Evolutionary conservation across 2,888 invertebrate genomes (phyloP).

Genomic region (Hirtodrosophila histrioides): DNA sequence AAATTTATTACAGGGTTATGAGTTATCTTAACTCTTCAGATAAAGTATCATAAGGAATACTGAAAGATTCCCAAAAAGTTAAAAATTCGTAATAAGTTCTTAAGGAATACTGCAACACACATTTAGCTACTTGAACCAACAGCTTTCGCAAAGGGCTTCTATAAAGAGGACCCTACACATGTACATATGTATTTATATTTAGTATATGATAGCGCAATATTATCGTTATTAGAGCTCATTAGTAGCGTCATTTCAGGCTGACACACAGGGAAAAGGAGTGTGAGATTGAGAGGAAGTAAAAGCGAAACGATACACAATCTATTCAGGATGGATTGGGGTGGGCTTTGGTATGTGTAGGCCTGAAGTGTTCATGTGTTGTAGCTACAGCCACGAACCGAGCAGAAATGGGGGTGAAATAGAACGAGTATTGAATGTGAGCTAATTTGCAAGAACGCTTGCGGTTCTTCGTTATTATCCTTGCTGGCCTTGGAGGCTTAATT

Average conservation of each 20-base stretch:
- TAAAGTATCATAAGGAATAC: no score
- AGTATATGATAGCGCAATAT: constrained; percentile 56
- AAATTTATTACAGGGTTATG: no score
- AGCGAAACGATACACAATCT: constrained; percentile 39
- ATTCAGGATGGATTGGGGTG: constrained; percentile 17
- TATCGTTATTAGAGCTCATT: constrained; percentile 73
- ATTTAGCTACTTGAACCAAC: constrained; percentile 3
- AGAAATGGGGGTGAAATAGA: constrained; percentile 1
- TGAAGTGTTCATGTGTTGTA: constrained; percentile 5
- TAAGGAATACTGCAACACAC: constrained; percentile 22
- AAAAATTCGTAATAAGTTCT: no score
- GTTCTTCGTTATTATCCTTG: constrained; percentile 24
- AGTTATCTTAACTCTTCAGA: no score
- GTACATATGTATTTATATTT: constrained; percentile 42
- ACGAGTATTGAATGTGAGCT: constrained; percentile 46
- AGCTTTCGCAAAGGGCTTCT: constrained; percentile 33
- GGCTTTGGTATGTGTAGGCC: neutral
- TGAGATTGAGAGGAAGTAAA: constrained; percentile 1
- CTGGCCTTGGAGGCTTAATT: neutral
- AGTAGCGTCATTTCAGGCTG: constrained; percentile 50
- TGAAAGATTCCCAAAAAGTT: no score
- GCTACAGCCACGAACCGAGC: neutral
- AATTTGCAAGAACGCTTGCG: constrained; percentile 44
- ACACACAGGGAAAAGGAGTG: constrained; percentile 2
- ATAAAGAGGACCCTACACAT: constrained; percentile 29